A percentile compares a stretch with the other conserved stretches of the same genome.
These are phyloP conservation scores for Anarsia innoxiella DNA, from an alignment of 2,888 invertebrate genomes.

Conservation along the genomic window DNA sequence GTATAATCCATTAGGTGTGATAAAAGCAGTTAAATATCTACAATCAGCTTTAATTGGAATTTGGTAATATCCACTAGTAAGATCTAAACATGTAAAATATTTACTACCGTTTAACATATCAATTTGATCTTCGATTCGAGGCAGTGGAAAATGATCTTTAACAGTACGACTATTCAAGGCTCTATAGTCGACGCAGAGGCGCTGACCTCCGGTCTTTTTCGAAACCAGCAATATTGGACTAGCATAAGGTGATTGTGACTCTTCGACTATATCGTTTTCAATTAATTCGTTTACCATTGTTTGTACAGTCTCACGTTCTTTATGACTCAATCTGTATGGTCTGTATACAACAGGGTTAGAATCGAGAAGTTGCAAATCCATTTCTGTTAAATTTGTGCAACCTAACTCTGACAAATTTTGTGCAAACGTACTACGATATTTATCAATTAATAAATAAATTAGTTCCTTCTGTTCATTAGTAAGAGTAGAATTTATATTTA, in stretches of 20 bases:
- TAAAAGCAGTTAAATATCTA: slow-evolving; percentile 6
- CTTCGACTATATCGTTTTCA: slow-evolving; percentile 9
- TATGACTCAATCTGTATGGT: slow-evolving; percentile 20
- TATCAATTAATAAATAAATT: slow-evolving; percentile 1
- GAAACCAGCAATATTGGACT: slow-evolving; percentile 13
- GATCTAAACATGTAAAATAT: slow-evolving; percentile 4
- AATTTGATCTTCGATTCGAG: slow-evolving; percentile 13
- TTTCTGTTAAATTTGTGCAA: slow-evolving; percentile 17
- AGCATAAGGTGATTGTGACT: slow-evolving; percentile 12
- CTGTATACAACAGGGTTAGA: slow-evolving; percentile 18
- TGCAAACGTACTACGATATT: slow-evolving; percentile 14
- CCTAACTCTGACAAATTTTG: slow-evolving; percentile 12
- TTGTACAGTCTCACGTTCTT: slow-evolving; percentile 18
- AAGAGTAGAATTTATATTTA: not conserved
- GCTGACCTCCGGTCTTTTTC: slow-evolving; percentile 9
- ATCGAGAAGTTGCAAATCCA: slow-evolving; percentile 16
- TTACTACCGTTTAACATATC: not conserved
- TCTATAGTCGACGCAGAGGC: slow-evolving; percentile 14
- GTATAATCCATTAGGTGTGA: slow-evolving; percentile 10
- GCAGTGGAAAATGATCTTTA: slow-evolving; percentile 15
- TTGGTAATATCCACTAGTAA: slow-evolving; percentile 11
- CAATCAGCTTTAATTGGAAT: slow-evolving; percentile 7
- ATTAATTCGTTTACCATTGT: slow-evolving; percentile 13
- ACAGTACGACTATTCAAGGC: slow-evolving; percentile 14
- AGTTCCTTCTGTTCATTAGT: not conserved